These are phyloP conservation scores for Oophaga sylvatica DNA, from an alignment of 2,797 vertebrate species.

Conservation along the genomic window DNA sequence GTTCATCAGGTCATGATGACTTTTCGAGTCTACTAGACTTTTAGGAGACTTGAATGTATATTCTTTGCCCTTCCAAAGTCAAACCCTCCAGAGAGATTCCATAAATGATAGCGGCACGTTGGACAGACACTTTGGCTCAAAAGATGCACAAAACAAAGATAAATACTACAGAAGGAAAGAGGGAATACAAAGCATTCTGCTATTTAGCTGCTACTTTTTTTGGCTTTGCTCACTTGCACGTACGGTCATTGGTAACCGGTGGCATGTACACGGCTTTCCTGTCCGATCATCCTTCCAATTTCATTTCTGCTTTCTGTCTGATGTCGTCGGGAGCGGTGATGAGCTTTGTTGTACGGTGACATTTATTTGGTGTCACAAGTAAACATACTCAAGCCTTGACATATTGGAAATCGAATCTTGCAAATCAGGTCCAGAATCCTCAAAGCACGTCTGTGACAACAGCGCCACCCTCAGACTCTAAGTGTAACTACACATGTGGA, in stretches of 20 bases:
- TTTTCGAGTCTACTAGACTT: no score
- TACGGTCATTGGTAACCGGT: background rate
- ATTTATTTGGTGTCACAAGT: background rate
- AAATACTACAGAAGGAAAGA: background rate
- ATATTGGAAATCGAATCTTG: background rate
- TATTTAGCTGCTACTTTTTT: no score
- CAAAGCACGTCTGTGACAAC: background rate
- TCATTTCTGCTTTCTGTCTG: background rate
- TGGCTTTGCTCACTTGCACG: background rate
- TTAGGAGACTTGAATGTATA: no score
- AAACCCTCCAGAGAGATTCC: no score
- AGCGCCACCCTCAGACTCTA: conserved; percentile 1
- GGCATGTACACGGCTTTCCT: background rate
- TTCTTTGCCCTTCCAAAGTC: no score
- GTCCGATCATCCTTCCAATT: background rate
- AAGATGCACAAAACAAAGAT: no score
- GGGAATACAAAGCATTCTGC: no score
- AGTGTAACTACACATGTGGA: background rate
- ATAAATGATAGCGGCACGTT: no score
- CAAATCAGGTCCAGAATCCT: background rate
- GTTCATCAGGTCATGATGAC: no score
- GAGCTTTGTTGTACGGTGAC: background rate
- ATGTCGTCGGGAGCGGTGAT: background rate
- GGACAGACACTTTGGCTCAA: no score
- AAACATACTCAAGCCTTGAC: background rate